These are phyloP conservation scores for Torymus auratus DNA, from an alignment of 2,888 invertebrate species.

Conservation along the genomic window DNA sequence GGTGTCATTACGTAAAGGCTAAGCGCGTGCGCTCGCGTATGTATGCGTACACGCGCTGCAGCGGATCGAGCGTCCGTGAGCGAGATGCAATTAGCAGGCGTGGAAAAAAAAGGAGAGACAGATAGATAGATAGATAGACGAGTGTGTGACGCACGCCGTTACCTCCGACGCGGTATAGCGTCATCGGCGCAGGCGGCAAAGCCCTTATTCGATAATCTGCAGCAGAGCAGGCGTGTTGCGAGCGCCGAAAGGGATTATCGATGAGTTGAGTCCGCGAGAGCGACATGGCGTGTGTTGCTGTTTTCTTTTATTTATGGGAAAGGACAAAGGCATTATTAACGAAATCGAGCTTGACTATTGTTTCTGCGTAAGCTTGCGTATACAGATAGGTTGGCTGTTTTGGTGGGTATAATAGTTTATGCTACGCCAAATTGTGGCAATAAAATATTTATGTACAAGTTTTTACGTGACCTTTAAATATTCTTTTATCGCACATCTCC, in stretches of 20 bases:
- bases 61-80: conserved; percentile 10
- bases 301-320: too few relatives aligned
- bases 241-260: conserved; percentile 28
- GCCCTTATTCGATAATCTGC: background rate
- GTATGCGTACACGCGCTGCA: background rate
- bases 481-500: too few relatives aligned
- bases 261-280: background rate
- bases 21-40: background rate
- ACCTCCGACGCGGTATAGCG: background rate
- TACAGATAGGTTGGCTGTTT: too few relatives aligned
- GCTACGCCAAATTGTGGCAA: too few relatives aligned
- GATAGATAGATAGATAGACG: background rate
- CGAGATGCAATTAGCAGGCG: conserved; percentile 29
- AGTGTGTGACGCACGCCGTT: conserved; percentile 9
- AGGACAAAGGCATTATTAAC: too few relatives aligned
- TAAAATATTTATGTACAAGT: too few relatives aligned
- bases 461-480: too few relatives aligned
- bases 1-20: conserved; percentile 23
- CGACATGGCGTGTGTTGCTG: too few relatives aligned
- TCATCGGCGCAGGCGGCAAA: background rate
- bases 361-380: too few relatives aligned
- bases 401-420: too few relatives aligned
- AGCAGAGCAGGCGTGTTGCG: background rate
- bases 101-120: background rate
- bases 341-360: too few relatives aligned